Evolutionary conservation across 1,140 invertebrate genomes (phyloP), one percentile per base, ranked within the genome.

Genomic region (Halotydeus destructor): DNA sequence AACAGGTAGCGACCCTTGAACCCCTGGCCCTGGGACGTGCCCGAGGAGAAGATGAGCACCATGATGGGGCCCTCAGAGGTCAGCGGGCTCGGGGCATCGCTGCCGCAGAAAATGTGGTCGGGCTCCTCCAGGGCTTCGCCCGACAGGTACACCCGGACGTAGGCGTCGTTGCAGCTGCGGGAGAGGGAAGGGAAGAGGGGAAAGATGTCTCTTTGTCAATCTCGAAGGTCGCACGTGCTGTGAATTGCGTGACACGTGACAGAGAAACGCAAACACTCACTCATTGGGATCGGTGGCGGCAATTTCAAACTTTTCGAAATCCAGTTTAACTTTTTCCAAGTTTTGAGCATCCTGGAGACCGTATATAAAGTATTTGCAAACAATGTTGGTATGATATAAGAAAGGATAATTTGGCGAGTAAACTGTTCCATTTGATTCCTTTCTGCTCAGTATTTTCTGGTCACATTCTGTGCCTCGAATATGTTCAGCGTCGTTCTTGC

Each of bases 351-450:
- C 85, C 65, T 91, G 82, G 69, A 93, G 77, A 48, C 85, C 88
- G 64, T 94, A 93, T 57, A 96, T 80, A 70, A 88, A 93, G 68
- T 94, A 94, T 61, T 80, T 77, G 68, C 89, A 94, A 47, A 88
- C 81, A 57, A 85, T 77, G 69, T 91, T 89, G 49, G 76, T 75
- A 60, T 86, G 78, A 65, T 91, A 93, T 35, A 76, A 76, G 64
- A 74, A 84, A 52, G 88, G 88, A 68, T 81, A 94, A 66, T 88
- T 88, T 48, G 88, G 89, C 64, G 84, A 88, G 62, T 78, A 83
- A 48, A 96, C 81, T 56, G 69, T 74, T 50, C 88, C 88, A 50
- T 70, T 75, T 33, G 81, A 85, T 64, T 85, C 78, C 62, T 83
- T 83, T 64, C 78, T 75, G 62, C 81, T 86, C 52, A 93, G 70